Evolutionary conservation across 2,797 vertebrate genomes (phyloP), one percentile per base, ranked within the genome.

Genomic region (Diceros bicornis): DNA sequence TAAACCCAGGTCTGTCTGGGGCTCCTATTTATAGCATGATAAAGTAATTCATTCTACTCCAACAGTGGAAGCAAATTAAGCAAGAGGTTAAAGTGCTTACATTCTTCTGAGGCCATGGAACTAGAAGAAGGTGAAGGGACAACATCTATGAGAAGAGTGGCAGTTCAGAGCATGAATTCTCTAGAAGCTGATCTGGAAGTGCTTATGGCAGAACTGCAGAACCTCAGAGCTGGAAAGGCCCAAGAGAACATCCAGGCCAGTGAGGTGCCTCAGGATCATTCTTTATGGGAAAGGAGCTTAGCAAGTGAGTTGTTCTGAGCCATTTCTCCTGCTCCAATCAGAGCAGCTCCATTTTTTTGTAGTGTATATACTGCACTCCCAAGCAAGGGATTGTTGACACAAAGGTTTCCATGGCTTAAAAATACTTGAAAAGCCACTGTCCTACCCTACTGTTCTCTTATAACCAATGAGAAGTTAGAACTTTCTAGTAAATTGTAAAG

Each of bases 321-420:
- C 44, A 12, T 52, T 82, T 47, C 20, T 41, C 12, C 32, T 37
- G 12, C 50, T 50, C 27, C 44, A 7, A 47, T 25, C 9, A 50
- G 10, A 64, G 16, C 11, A 69, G 32, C 12, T 93, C 37, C 7
- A 21, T 34, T 94, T 84, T 9, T 25, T 4, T 4, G 11, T 5
- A 41, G 1, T 10, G 2, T 47, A 4, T 37, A 6, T 10, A n/a
- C 11, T 41, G 5, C 6, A 50, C 0, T 68, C 37, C 7, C 47
- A 77, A 83, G 61, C 14, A 66, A 82, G 2, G 34, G 8, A 69
- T 8, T 4, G 0, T 23, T 12, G 1, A 20, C 44, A n/a, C 21
- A 59, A 20, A 81, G 9, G 21, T 23, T 74, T 81, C 41, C 41
- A 27, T 18, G 44, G 25, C 7, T 81, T 61, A 21, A 84, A 86